These are phyloP conservation scores for rat (Rattus norvegicus) DNA, from an alignment of 2,113 vertebrate species.

Conservation along the genomic window GRCr8 NC_086024.1:143311001-143311500, in stretches of 20 bases:
- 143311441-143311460: not conserved
- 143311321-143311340: no score
- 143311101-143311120: not conserved
- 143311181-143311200: not conserved
- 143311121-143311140: not conserved
- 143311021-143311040: not conserved
- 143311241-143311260: not conserved
- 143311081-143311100: not conserved
- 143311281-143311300: not conserved
- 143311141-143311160: not conserved
- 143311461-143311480: not conserved
- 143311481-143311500: no score
- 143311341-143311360: not conserved
- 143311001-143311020: not conserved
- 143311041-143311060: not conserved
- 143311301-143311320: not conserved
- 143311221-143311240: not conserved
- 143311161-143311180: not conserved
- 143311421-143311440: not conserved
- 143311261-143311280: not conserved
- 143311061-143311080: not conserved
- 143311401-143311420: no score
- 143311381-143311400: not conserved
- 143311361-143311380: not conserved
- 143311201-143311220: not conserved